These are phyloP conservation scores for Leucoraja ocellata DNA, from an alignment of 2,797 vertebrate genomes.

Conservation along the genomic window DNA sequence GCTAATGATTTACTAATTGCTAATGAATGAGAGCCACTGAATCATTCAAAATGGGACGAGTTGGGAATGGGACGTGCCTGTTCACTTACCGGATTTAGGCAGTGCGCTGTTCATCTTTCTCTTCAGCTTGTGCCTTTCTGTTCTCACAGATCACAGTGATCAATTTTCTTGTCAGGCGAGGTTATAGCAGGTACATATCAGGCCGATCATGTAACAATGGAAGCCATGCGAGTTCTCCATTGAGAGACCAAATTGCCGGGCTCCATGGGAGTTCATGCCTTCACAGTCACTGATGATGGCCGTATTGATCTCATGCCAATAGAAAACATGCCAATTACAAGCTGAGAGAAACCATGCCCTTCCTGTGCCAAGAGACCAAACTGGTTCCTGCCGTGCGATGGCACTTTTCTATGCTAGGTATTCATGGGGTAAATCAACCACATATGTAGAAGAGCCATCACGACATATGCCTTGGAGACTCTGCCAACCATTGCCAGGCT, in stretches of 20 bases:
- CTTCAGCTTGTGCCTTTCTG: not conserved
- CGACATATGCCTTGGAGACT: not conserved
- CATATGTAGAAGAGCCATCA: not conserved
- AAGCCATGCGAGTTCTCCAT: not conserved
- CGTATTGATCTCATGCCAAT: not conserved
- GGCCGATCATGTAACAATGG: not conserved
- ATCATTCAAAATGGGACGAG: not conserved
- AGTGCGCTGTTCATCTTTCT: not conserved
- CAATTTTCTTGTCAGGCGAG: not conserved
- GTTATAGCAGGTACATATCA: not conserved
- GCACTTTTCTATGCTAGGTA: not conserved
- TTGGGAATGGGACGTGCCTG: not conserved
- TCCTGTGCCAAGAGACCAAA: not conserved
- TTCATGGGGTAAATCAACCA: not conserved
- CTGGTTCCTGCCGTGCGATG: not conserved
- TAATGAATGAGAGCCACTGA: not conserved
- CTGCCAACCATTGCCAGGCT: not conserved
- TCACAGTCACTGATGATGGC: not conserved
- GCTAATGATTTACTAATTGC: not conserved
- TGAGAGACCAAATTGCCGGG: not conserved
- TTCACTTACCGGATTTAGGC: not conserved
- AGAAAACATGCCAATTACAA: constrained; percentile 21
- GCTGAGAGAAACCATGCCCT: not conserved
- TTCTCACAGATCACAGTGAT: not conserved
- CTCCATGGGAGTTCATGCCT: not conserved